Evolutionary conservation across 2,888 invertebrate species (phyloP), one percentile per base, ranked within the genome.

Genomic region (Andrena marginata): DNA sequence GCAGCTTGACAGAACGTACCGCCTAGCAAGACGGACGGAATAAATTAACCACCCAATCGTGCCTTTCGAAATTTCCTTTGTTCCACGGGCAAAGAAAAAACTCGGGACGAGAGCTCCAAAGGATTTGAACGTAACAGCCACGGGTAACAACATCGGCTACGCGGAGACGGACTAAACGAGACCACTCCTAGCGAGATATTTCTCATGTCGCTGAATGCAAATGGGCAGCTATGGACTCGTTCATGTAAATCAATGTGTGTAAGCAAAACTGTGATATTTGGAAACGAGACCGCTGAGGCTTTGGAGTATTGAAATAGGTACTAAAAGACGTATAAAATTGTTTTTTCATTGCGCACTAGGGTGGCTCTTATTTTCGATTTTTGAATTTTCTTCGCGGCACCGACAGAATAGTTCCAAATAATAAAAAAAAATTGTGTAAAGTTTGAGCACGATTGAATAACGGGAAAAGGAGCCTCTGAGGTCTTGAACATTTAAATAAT

Each of bases 31-130:
- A 81, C 82, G 80, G 81, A 77, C 85, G 77, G 87, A 84, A 85
- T 89, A 87, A 89, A 88, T 89, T 85, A 85, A 77, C 74, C 76
- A 56, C 63, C 78, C 82, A 84, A 84, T 85, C 83, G 80, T 74
- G 67, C 65, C 75, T 63, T 81, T 70, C 80, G 67, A 78, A 42
- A 82, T 80, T 83, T 77, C 67, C 77, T 84, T 81, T 83, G 65
- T 79, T 77, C 67, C 60, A 1, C 74, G 31, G 70, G 33, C 60
- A 64, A 16, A 56, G 65, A 26, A 49, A 68, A 72, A 26, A 31
- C 49, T 23, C 49, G 26, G 42, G 49, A 64, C n/a, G 56, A 49
- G 59, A 51, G 51, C n/a, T 48, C 42, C 2, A n/a, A n/a, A 64
- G 67, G 68, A 68, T 69, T 69, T 75, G 26, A 63, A 56, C 59